Conservation (phyloP, 2,888 invertebrate genomes). For the Drosophila antonietae region DNA sequence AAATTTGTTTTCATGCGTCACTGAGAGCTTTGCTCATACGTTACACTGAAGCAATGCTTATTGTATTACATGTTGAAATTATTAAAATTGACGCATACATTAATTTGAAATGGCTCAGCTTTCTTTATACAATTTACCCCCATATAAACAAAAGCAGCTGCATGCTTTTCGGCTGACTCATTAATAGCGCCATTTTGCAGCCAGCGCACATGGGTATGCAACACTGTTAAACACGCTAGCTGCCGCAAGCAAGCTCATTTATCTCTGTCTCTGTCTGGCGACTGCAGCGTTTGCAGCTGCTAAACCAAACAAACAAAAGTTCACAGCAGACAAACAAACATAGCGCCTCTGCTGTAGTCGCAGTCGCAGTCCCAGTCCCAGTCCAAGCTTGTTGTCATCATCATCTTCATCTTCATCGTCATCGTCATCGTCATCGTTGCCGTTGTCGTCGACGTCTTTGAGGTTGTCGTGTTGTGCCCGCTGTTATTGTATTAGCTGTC, state of each 20-base stretch:
- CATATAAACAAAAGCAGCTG: constrained; percentile 9
- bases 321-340: constrained; percentile 53
- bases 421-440: constrained; percentile 15
- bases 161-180: constrained; percentile 31
- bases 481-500: constrained; percentile 30
- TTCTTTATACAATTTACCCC: not conserved
- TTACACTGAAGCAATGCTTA: not conserved
- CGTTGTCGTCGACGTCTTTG: constrained; percentile 40
- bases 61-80: not conserved
- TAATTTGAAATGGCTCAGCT: not conserved
- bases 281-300: constrained; percentile 19
- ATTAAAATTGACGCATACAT: not conserved
- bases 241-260: constrained; percentile 8
- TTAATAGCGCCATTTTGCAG: constrained; percentile 3
- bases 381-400: constrained; percentile 28
- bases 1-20: constrained; percentile 14
- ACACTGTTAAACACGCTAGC: constrained; percentile 9
- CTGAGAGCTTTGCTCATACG: not conserved
- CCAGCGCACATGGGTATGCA: constrained; percentile 43
- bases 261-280: not conserved
- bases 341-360: constrained; percentile 40
- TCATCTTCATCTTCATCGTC: constrained; percentile 46
- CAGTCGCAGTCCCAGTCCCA: constrained; percentile 9
- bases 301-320: constrained; percentile 46
- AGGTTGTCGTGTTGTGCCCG: constrained; percentile 49